phyloP scores from a whole-genome alignment of 2,888 invertebrate genomes.

The Napeogenes inachia region DNA sequence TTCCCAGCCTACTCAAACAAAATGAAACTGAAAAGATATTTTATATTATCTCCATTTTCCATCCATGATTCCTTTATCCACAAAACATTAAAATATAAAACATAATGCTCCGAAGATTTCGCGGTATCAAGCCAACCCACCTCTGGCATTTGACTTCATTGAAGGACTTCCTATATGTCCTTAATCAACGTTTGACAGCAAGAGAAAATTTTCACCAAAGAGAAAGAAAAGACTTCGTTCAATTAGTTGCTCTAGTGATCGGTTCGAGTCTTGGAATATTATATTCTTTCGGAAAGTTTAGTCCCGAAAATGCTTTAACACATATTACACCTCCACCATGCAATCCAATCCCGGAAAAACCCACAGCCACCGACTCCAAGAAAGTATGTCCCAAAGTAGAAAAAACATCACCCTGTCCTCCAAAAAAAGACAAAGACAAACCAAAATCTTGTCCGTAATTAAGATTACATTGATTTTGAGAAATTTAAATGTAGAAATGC shows the following conservation, averaged over 20 bases:
- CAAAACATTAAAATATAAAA: not conserved
- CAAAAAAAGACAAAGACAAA: slow-evolving; percentile 2
- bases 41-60: not conserved
- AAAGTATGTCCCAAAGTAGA: slow-evolving; percentile 6
- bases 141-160: slow-evolving; percentile 50
- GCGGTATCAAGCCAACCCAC: slow-evolving; percentile 51
- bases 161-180: slow-evolving; percentile 38
- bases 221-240: slow-evolving; percentile 26
- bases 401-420: not conserved
- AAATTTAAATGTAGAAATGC: no score
- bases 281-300: slow-evolving; percentile 38
- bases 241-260: slow-evolving; percentile 29
- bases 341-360: slow-evolving; percentile 3
- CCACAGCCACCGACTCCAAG: not conserved
- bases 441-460: not conserved
- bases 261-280: slow-evolving; percentile 24
- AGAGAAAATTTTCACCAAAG: slow-evolving; percentile 28
- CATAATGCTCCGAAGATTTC: slow-evolving; percentile 23
- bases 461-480: no score
- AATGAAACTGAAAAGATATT: not conserved
- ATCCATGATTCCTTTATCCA: no score
- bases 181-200: slow-evolving; percentile 34
- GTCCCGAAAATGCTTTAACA: slow-evolving; percentile 14
- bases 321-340: slow-evolving; percentile 9
- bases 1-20: not conserved